Percentiles rank a stretch among this genome's conserved stretches.
Conservation (phyloP, 2,113 vertebrate species). For the Hypomesus transpacificus region DNA sequence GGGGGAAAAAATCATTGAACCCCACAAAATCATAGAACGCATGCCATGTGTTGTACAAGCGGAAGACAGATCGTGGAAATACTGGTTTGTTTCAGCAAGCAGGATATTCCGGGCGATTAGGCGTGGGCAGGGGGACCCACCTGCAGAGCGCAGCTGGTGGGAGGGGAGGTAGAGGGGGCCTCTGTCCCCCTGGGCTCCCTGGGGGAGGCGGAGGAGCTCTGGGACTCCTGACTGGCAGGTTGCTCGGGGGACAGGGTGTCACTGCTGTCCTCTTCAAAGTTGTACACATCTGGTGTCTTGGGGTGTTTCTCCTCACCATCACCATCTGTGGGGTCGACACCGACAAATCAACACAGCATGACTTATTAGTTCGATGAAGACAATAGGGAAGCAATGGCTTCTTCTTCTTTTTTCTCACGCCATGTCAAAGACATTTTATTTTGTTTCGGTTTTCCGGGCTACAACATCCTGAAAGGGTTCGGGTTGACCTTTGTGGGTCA, state of each 20-base stretch:
- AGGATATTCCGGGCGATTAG: neutral
- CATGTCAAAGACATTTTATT: neutral
- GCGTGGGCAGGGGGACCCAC: constrained; percentile 26
- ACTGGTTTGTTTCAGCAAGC: neutral
- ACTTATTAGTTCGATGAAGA: neutral
- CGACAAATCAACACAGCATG: constrained; percentile 8
- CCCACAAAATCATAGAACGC: no score
- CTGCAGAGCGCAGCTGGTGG: constrained; percentile 37
- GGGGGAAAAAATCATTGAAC: no score
- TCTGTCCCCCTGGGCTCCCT: constrained; percentile 76
- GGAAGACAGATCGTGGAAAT: no score
- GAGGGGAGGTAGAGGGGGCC: constrained; percentile 62
- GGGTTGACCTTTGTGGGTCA: neutral
- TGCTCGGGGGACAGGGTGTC: constrained; percentile 86
- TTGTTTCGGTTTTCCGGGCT: no score
- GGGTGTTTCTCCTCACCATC: constrained; percentile 76
- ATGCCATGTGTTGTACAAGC: no score
- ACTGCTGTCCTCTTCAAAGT: constrained; percentile 92
- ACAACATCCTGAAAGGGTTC: no score
- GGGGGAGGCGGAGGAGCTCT: constrained; percentile 78
- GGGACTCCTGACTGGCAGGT: constrained; percentile 84
- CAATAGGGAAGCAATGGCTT: neutral
- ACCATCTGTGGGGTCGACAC: constrained; percentile 63
- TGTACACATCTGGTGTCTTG: constrained; percentile 73
- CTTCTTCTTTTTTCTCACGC: neutral